phyloP scores from a whole-genome alignment of 2,113 vertebrate genomes.

The Pyxicephalus adspersus region DNA sequence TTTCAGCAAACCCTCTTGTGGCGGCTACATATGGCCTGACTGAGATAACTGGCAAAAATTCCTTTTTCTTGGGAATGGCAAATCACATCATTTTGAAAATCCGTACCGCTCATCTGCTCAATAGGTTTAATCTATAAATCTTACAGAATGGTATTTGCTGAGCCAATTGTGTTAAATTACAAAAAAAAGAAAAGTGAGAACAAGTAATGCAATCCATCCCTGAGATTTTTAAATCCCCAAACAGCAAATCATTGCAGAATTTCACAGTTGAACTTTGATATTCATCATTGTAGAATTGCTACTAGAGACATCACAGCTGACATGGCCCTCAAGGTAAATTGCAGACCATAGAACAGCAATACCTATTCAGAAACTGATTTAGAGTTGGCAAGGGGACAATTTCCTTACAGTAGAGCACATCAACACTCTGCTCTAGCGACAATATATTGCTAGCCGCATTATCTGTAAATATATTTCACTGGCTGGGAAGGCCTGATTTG shows the following conservation, averaged over 20 bases:
- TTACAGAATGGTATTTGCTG: constrained; percentile 24
- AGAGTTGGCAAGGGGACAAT: constrained; percentile 56
- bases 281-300: constrained; percentile 55
- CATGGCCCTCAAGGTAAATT: constrained; percentile 50
- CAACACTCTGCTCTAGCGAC: constrained; percentile 36
- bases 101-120: constrained; percentile 4
- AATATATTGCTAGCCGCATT: constrained; percentile 51
- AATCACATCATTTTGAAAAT: constrained; percentile 19
- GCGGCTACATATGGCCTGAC: neutral
- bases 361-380: constrained; percentile 56
- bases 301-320: constrained; percentile 49
- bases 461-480: constrained; percentile 52
- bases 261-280: constrained; percentile 54
- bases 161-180: constrained; percentile 51
- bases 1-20: neutral
- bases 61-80: neutral
- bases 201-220: constrained; percentile 44
- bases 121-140: constrained; percentile 46
- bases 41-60: constrained; percentile 22
- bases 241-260: constrained; percentile 51
- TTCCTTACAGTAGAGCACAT: constrained; percentile 48
- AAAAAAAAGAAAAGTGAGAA: constrained; percentile 42
- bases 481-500: constrained; percentile 44
- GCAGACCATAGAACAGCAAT: constrained; percentile 47
- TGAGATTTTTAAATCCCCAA: constrained; percentile 47